Conservation (phyloP, 2,113 vertebrate species). For the Scatophagus argus region DNA sequence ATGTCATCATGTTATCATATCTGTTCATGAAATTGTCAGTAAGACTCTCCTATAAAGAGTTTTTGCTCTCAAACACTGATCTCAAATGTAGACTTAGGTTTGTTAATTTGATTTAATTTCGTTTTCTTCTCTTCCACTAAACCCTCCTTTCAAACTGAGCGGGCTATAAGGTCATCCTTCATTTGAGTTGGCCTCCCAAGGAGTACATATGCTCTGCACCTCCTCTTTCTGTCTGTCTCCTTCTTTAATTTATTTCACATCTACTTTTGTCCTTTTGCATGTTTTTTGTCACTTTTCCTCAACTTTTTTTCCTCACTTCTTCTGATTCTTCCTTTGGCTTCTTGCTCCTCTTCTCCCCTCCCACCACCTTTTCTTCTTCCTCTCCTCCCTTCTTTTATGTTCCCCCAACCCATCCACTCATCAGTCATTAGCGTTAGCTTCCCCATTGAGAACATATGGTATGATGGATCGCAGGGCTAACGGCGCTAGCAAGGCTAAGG, state of each 20-base stretch:
- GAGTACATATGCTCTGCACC: slow-evolving; percentile 66
- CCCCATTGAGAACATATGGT: slow-evolving; percentile 89
- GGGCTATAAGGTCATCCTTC: slow-evolving; percentile 71
- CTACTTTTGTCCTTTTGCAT: slow-evolving; percentile 38
- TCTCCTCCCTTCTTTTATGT: slow-evolving; percentile 44
- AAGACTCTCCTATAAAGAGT: background rate
- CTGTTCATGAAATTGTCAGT: background rate
- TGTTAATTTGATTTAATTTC: slow-evolving; percentile 5
- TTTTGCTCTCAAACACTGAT: background rate
- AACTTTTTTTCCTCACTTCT: slow-evolving; percentile 23
- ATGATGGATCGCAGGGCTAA: slow-evolving; percentile 87
- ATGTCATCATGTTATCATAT: too few species aligned
- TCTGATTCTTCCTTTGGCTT: slow-evolving; percentile 18
- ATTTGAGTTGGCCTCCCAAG: slow-evolving; percentile 53
- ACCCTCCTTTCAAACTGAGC: slow-evolving; percentile 41
- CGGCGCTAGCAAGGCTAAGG: slow-evolving; percentile 86
- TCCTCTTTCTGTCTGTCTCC: slow-evolving; percentile 33
- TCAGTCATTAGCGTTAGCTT: slow-evolving; percentile 87
- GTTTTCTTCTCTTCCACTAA: slow-evolving; percentile 22
- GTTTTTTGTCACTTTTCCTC: slow-evolving; percentile 28
- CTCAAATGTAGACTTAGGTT: background rate
- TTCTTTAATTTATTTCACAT: slow-evolving; percentile 37
- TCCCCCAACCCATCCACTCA: slow-evolving; percentile 74
- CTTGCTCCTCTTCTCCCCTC: slow-evolving; percentile 35
- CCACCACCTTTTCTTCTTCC: slow-evolving; percentile 25